Percentiles rank a stretch among this genome's conserved stretches.
phyloP scores from a whole-genome alignment of 1,140 invertebrate species.

The Drosophila lacteicornis region DNA sequence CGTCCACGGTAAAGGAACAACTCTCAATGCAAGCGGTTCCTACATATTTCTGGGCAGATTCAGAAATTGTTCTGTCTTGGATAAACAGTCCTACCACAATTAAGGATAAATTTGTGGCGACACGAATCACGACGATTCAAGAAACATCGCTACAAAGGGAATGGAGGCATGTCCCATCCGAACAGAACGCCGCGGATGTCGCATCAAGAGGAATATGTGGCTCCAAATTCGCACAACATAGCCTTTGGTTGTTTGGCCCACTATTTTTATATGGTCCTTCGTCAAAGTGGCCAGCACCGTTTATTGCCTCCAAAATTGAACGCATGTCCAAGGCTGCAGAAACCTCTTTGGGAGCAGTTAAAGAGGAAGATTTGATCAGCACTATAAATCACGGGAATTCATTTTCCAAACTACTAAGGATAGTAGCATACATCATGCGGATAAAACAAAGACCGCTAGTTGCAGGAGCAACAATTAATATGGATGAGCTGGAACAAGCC shows the following conservation, averaged over 20 bases:
- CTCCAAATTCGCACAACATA: not conserved
- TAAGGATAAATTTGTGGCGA: not conserved
- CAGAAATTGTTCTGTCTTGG: not conserved
- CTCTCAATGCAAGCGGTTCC: not conserved
- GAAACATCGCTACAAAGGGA: not conserved
- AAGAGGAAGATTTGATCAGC: too few relatives aligned
- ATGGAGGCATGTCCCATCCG: not conserved
- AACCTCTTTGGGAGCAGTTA: too few relatives aligned
- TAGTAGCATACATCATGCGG: too few relatives aligned
- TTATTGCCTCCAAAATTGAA: too few relatives aligned
- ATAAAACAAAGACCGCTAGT: too few relatives aligned
- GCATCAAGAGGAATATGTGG: slow-evolving; percentile 7
- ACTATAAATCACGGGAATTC: too few relatives aligned
- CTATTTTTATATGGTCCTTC: not conserved
- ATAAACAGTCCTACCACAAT: not conserved
- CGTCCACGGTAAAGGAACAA: not conserved
- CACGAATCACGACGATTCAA: not conserved
- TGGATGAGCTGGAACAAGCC: too few relatives aligned
- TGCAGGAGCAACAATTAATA: too few relatives aligned
- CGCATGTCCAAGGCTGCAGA: too few relatives aligned
- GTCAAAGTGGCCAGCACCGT: too few relatives aligned
- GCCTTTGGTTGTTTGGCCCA: not conserved
- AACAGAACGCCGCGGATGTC: not conserved
- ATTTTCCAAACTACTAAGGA: too few relatives aligned
- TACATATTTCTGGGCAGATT: not conserved